Evolutionary conservation across 2,797 vertebrate genomes (phyloP), one percentile per base, ranked within the genome.

Genomic region (Spinibarbus caldwelli): DNA sequence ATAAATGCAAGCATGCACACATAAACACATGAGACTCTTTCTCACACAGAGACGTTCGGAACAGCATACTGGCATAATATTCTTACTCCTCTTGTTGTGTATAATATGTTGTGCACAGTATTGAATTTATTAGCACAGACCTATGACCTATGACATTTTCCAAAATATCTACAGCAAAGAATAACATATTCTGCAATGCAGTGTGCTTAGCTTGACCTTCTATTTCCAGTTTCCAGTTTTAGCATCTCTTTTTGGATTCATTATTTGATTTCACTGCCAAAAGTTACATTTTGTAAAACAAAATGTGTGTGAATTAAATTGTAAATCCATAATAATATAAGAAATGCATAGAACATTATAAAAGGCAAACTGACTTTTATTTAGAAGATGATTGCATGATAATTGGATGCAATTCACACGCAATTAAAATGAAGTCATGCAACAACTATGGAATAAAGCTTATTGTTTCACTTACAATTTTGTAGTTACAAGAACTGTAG

Each of bases 1-100:
- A 80, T 72, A 71, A 52, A 47, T 64, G 73, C 62, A 80, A 36
- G 75, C 78, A 64, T 73, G 8, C 38, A 80, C 34, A 64, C 19
- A 72, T 15, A 76, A 17, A 52, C 82, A 67, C 15, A 52, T 38
- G 2, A 12, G 10, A 12, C 29, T 29, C 9, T 19, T 12, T 45
- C 9, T 82, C 34, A 59, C 5, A 43, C 26, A 31, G 9, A 26
- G 10, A 11, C 11, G 15, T 67, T 66, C 3, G 10, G 17, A 52
- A 31, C 9, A 34, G 26, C 71, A 52, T 49, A 19, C 29, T 34
- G 71, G 49, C 11, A 38, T 14, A 36, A 23, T 66, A 21, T n/a
- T 23, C 19, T 2, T 14, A 15, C 3, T 68, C 64, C 23, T 76
- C 21, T 23, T 77, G 31, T 14, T 38, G 21, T 14, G 34, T 17